Conservation (phyloP, 2,113 vertebrate species). For the Xiphias gladius region DNA sequence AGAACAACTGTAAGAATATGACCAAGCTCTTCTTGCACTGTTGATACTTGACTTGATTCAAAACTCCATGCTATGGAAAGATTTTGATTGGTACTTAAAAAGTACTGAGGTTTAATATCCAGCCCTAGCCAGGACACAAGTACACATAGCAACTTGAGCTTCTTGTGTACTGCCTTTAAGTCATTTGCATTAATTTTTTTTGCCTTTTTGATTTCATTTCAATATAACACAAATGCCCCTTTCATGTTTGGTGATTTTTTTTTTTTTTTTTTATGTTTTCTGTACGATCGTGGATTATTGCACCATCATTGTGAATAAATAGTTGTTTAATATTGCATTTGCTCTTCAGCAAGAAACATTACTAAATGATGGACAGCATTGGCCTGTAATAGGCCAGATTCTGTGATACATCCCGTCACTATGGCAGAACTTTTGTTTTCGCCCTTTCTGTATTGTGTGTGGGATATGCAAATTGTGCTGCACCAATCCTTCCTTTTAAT, state of each 20-base stretch:
- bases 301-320: constrained; percentile 31
- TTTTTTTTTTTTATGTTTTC: no score
- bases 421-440: constrained; percentile 24
- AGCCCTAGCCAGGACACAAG: no score
- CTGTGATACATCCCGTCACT: constrained; percentile 12
- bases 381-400: background rate
- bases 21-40: no score
- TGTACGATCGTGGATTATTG: constrained; percentile 44
- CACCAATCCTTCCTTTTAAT: constrained; percentile 16
- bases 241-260: background rate
- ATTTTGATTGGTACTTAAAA: no score
- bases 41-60: no score
- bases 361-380: constrained; percentile 23
- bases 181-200: no score
- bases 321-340: constrained; percentile 9
- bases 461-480: constrained; percentile 23
- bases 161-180: background rate
- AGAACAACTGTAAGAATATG: no score
- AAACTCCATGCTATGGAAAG: no score
- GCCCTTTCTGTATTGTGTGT: background rate
- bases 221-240: background rate
- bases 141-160: no score
- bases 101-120: no score
- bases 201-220: background rate
- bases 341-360: constrained; percentile 5